phyloP scores from a whole-genome alignment of 1,140 invertebrate species.

The Saccostrea echinata region DNA sequence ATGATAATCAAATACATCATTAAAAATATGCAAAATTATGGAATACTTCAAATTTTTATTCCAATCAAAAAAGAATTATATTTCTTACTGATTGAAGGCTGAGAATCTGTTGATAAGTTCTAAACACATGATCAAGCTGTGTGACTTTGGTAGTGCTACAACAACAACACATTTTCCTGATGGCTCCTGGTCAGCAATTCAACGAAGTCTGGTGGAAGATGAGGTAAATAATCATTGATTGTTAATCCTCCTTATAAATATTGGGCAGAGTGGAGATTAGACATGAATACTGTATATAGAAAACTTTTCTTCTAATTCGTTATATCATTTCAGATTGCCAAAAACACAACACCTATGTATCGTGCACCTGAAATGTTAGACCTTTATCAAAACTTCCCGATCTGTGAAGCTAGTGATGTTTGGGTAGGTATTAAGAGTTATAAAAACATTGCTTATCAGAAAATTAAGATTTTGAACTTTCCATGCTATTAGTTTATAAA shows the following conservation, averaged over 20 bases:
- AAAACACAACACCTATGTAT: constrained; percentile 86
- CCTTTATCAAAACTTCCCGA: constrained; percentile 97
- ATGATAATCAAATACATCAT: too few species aligned
- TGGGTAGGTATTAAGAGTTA: constrained; percentile 84
- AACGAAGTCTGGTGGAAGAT: constrained; percentile 96
- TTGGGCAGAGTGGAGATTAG: background rate
- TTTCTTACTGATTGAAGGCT: constrained; percentile 78
- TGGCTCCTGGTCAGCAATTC: constrained; percentile 93
- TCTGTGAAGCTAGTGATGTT: constrained; percentile 91
- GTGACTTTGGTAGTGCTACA: constrained; percentile 99
- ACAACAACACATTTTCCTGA: constrained; percentile 91
- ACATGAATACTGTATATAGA: too few species aligned
- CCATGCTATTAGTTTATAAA: too few species aligned
- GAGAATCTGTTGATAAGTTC: constrained; percentile 89
- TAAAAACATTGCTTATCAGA: too few species aligned
- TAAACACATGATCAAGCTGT: constrained; percentile 94
- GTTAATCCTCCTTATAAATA: background rate
- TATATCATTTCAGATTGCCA: constrained; percentile 80
- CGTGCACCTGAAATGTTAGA: constrained; percentile 97
- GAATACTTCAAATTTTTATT: background rate
- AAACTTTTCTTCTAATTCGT: too few species aligned
- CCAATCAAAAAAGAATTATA: background rate
- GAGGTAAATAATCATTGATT: constrained; percentile 84
- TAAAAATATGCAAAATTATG: too few species aligned
- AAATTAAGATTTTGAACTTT: too few species aligned